phyloP scores from a whole-genome alignment of 2,797 vertebrate genomes.

The Basileuterus tristriatus region DNA sequence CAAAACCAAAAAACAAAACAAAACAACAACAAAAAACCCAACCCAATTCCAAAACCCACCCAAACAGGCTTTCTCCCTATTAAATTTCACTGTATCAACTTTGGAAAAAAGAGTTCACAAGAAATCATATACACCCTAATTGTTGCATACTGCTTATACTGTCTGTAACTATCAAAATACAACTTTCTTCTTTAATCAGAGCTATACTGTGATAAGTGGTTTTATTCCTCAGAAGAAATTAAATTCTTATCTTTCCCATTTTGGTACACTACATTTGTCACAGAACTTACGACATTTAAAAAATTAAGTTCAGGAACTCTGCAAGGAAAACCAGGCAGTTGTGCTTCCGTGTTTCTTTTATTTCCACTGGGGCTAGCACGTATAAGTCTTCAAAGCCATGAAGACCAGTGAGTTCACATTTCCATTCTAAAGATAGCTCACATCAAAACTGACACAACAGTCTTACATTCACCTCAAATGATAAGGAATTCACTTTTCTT shows the following conservation, averaged over 20 bases:
- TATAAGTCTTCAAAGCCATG: background rate
- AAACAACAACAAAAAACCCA: no score
- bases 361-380: background rate
- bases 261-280: background rate
- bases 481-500: background rate
- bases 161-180: background rate
- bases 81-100: background rate
- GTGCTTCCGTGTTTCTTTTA: background rate
- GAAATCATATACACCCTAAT: background rate
- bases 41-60: background rate
- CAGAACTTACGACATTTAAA: background rate
- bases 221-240: constrained; percentile 32
- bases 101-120: background rate
- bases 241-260: background rate
- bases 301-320: background rate
- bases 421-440: background rate
- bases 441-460: background rate
- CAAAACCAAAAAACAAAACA: no score
- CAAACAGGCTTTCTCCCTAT: background rate
- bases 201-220: background rate
- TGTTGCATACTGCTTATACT: background rate
- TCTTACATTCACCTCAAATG: background rate
- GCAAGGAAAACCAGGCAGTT: background rate
- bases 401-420: background rate
- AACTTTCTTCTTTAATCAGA: background rate